Conservation (phyloP, 2,113 vertebrate species). For the Nothoprocta perdicaria region DNA sequence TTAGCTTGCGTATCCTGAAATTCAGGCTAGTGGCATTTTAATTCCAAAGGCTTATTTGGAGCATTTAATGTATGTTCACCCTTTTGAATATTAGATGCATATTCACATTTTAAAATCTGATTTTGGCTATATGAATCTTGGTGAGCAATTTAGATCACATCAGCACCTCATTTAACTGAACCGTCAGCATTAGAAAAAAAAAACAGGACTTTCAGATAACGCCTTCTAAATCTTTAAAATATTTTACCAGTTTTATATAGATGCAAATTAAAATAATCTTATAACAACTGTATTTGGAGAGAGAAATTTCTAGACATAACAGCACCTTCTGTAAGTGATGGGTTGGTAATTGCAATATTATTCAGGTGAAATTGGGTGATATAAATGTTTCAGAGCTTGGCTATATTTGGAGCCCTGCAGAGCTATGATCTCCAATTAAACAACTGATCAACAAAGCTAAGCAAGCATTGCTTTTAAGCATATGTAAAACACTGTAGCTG, state of each 20-base stretch:
- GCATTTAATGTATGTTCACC: neutral
- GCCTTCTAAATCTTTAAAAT: neutral
- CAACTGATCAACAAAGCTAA: neutral
- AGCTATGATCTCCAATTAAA: neutral
- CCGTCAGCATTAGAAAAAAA: neutral
- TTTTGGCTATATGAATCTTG: neutral
- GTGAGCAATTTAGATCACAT: neutral
- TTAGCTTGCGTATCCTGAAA: neutral
- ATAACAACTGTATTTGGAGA: constrained; percentile 1
- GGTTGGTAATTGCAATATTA: neutral
- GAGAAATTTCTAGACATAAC: constrained; percentile 34
- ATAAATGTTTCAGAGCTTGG: neutral
- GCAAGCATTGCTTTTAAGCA: neutral
- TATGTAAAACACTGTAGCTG: neutral
- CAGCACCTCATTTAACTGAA: neutral
- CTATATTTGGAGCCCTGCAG: neutral
- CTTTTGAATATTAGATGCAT: neutral
- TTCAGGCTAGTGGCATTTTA: neutral
- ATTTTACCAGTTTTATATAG: neutral
- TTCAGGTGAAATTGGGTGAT: neutral
- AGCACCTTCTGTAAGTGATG: neutral
- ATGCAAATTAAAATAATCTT: constrained; percentile 41
- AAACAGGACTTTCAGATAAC: neutral
- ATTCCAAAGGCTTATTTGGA: neutral
- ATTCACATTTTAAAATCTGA: neutral